A percentile compares a stretch with the other conserved stretches of the same genome.
These are phyloP conservation scores for Microplitis demolitor DNA, from an alignment of 1,140 invertebrate genomes.

Conservation along the genomic window DNA sequence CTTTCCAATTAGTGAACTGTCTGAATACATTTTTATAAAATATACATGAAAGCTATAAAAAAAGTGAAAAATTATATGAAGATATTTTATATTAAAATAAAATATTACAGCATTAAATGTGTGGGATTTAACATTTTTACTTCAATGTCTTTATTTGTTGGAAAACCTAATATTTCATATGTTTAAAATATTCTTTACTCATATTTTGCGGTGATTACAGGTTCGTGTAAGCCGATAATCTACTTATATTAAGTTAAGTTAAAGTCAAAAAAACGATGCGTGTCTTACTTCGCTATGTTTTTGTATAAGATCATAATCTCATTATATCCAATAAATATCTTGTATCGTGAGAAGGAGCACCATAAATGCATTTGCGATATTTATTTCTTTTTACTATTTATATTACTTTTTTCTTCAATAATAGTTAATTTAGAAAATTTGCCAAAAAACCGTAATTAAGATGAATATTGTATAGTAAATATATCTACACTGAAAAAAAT, in stretches of 20 bases:
- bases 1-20: not conserved
- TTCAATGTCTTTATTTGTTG: constrained; percentile 23
- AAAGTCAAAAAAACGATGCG: not conserved
- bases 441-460: not conserved
- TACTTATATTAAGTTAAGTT: constrained; percentile 2
- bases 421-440: not conserved
- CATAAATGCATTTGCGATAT: not conserved
- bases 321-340: not conserved
- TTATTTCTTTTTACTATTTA: not conserved
- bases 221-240: constrained; percentile 25
- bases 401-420: not conserved
- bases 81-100: not conserved
- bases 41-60: not conserved
- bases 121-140: not conserved
- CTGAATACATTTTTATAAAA: not conserved
- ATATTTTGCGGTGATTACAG: not conserved
- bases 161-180: not conserved
- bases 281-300: not conserved
- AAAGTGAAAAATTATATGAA: not conserved
- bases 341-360: not conserved
- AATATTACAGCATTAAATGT: not conserved
- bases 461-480: not conserved
- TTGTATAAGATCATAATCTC: constrained; percentile 1
- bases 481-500: no score
- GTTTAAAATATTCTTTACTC: not conserved